Evolutionary conservation across 2,888 invertebrate genomes (phyloP), one percentile per base, ranked within the genome.

Genomic region (Epinotia bilunana): DNA sequence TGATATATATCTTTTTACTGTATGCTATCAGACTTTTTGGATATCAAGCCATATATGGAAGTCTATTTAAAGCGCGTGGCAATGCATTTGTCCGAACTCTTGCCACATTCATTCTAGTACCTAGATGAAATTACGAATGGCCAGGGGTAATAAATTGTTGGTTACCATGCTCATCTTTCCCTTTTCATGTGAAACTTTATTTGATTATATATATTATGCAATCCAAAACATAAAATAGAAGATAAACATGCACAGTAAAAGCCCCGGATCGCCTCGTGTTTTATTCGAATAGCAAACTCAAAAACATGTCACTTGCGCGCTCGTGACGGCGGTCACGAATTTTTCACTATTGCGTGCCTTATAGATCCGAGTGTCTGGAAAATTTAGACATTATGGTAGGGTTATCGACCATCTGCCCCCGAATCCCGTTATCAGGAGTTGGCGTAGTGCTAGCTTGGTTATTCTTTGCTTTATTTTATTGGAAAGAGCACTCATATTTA

Each of bases 281-380:
- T n/a, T 67, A 72, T 55, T 18, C 16, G 16, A 46, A 55, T 39
- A 63, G 43, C 46, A 46, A 64, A 64, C 23, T 55, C 28, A 72
- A n/a, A 65, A 63, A 53, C 64, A 77, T 75, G 81, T 81, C 80
- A 74, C 77, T 72, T 71, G 67, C 49, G 58, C 67, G 63, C 64
- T 87, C 90, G 90, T 90, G 90, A 86, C 83, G 75, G 20, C 62
- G 78, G 84, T 90, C 90, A 90, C 90, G 90, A 86, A 74, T 82
- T 84, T 84, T 84, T 83, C 80, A 81, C 81, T 77, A 63, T 49
- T 58, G 70, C 74, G 63, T 62, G 74, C 33, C 70, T n/a, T 43
- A 65, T 71, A 74, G 58, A 71, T 71, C 74, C 9, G 49, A 61
- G 67, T 61, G 23, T n/a, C 39, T 58, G 63, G 70, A 74, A 71